Evolutionary conservation across 2,113 vertebrate genomes (phyloP).

Genomic region (Triplophysa tibetana): DNA sequence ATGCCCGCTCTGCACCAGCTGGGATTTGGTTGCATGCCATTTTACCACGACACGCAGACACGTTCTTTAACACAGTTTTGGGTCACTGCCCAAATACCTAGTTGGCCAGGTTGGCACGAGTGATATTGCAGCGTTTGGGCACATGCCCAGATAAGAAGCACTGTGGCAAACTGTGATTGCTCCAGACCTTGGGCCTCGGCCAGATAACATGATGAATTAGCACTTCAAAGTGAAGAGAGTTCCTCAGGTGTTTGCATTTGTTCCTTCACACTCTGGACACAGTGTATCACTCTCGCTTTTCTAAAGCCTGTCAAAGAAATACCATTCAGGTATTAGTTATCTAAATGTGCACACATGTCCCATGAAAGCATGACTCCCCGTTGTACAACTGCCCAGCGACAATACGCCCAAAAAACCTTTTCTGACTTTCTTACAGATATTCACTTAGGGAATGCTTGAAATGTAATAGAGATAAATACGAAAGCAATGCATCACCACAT

Average conservation of each 20-base stretch:
- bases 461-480: background rate
- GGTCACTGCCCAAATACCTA: slow-evolving; percentile 48
- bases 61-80: slow-evolving; percentile 45
- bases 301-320: background rate
- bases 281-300: slow-evolving; percentile 1
- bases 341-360: slow-evolving; percentile 3
- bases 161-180: slow-evolving; percentile 44
- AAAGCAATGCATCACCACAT: background rate
- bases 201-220: slow-evolving; percentile 56
- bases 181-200: slow-evolving; percentile 55
- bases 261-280: background rate
- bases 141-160: slow-evolving; percentile 64
- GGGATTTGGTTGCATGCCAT: slow-evolving; percentile 57
- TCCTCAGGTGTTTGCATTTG: slow-evolving; percentile 40
- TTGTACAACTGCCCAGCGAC: background rate
- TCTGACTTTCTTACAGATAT: slow-evolving; percentile 10
- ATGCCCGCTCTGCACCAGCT: slow-evolving; percentile 61
- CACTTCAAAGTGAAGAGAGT: slow-evolving; percentile 39
- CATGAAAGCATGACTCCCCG: background rate
- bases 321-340: background rate
- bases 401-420: background rate
- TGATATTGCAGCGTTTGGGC: slow-evolving; percentile 66
- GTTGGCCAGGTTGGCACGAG: slow-evolving; percentile 34
- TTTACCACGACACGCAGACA: slow-evolving; percentile 34
- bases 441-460: background rate